Percentiles rank a stretch among this genome's conserved stretches.
Conservation (phyloP, 2,888 invertebrate species). For the Ecdyonurus torrentis region DNA sequence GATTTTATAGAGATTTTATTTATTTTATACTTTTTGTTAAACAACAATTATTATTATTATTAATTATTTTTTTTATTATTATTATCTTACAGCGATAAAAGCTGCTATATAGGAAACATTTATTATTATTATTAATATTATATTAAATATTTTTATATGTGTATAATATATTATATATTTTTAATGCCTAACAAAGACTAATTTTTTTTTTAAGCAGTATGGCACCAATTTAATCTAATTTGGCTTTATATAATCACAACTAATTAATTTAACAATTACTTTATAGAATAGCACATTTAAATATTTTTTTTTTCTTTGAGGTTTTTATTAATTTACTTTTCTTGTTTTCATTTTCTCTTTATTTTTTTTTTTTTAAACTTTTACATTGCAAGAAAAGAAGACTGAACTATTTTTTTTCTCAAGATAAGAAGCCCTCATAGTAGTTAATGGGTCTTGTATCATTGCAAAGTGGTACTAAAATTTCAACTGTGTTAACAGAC, state of each 20-base stretch:
- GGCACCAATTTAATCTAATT: background rate
- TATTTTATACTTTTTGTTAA: background rate
- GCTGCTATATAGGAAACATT: background rate
- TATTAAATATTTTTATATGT: background rate
- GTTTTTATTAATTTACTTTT: too few species aligned
- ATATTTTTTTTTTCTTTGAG: background rate
- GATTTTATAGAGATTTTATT: background rate
- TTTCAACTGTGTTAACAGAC: too few species aligned
- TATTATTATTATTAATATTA: background rate
- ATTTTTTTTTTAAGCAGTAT: background rate
- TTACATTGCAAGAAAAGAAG: background rate
- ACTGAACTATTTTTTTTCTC: background rate
- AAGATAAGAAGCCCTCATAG: too few species aligned
- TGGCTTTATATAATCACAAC: background rate
- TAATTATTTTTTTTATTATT: too few species aligned
- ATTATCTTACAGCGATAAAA: background rate
- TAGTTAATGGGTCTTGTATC: too few species aligned
- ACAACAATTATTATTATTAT: background rate
- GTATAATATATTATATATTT: background rate
- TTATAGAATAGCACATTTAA: background rate
- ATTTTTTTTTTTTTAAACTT: too few species aligned
- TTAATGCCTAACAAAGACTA: background rate
- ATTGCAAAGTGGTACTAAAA: too few species aligned
- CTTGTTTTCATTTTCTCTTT: too few species aligned
- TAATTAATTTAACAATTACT: background rate